Evolutionary conservation across 2,797 vertebrate species (phyloP), one percentile per base, ranked within the genome.

Genomic region (Tokudaia muenninki): DNA sequence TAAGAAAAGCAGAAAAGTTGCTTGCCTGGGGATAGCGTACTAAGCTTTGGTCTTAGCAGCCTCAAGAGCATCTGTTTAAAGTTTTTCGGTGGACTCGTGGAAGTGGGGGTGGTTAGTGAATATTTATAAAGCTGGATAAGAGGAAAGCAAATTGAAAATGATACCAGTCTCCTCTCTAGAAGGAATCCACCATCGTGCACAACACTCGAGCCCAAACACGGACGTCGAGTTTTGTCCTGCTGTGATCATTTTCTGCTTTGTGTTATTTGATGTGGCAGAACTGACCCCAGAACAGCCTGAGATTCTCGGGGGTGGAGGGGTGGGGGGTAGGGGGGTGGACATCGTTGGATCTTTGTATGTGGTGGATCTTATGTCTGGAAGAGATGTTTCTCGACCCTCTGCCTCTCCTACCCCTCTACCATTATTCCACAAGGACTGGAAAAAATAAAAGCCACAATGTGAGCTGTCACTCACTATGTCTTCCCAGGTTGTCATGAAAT

Each of bases 1-100:
- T 93, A 90, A 95, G 90, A 87, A 96, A 95, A 47, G 12, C 75
- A 97, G 89, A 94, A 95, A 88, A 55, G 55, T 55, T 91, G 29
- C 88, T 94, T 92, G 86, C 65, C 34, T 90, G 6, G 24, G 37
- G 41, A 72, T 52, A 90, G 41, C 11, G 41, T 47, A 70, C 41
- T 70, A 44, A 91, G 67, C 10, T 55, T 86, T 29, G 24, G 21
- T 70, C 63, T 91, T 65, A 7, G 0, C 19, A 72, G 75, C 14
- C 55, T 82, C 55, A 24, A 67, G 87, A 65, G 47, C 55, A 72
- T 94, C 21, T 82, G 72, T 55, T 90, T 57, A 82, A 80, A 7
- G 63, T 4, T 63, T 87, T 87, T 75, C 59, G 12, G 47, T 83
- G 34, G 21, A 79, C 59, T 47, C 63, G 1, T 29, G 59, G 57